Percentiles rank a stretch among this genome's conserved stretches.
Conservation (phyloP, 2,113 vertebrate genomes). For the Leptocoma aspasia region DNA sequence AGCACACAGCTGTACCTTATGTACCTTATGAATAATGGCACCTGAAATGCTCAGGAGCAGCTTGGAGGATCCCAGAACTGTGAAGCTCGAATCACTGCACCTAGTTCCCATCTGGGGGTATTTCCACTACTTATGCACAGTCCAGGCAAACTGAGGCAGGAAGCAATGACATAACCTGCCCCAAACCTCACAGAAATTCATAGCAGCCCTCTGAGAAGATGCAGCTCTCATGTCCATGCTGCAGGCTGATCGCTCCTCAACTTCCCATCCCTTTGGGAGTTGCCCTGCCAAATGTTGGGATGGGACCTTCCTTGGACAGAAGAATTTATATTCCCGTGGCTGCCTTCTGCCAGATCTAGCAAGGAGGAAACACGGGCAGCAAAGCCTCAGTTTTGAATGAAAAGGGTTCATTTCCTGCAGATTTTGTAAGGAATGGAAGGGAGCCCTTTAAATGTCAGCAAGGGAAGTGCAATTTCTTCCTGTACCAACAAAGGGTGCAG, state of each 20-base stretch:
- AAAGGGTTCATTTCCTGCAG: background rate
- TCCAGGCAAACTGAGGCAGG: background rate
- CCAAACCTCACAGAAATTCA: background rate
- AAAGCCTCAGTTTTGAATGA: background rate
- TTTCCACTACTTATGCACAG: background rate
- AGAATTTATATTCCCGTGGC: background rate
- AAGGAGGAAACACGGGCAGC: background rate
- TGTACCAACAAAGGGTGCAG: background rate
- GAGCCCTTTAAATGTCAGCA: background rate
- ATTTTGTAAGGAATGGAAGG: background rate
- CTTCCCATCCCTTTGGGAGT: fast-evolving
- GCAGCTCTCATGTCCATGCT: fast-evolving
- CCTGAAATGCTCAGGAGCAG: background rate
- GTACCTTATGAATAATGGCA: background rate
- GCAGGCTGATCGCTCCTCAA: background rate
- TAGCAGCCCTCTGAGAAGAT: background rate
- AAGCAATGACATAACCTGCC: background rate
- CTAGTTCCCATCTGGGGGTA: background rate
- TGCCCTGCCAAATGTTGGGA: background rate
- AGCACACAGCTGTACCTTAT: background rate
- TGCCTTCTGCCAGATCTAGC: background rate
- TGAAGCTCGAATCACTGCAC: background rate
- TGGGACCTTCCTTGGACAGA: background rate
- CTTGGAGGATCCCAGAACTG: background rate
- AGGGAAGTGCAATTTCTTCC: background rate